A percentile compares a stretch with the other conserved stretches of the same genome.
Conservation (phyloP, 1,140 invertebrate genomes). For the Pseudomyrmex sp. region DNA sequence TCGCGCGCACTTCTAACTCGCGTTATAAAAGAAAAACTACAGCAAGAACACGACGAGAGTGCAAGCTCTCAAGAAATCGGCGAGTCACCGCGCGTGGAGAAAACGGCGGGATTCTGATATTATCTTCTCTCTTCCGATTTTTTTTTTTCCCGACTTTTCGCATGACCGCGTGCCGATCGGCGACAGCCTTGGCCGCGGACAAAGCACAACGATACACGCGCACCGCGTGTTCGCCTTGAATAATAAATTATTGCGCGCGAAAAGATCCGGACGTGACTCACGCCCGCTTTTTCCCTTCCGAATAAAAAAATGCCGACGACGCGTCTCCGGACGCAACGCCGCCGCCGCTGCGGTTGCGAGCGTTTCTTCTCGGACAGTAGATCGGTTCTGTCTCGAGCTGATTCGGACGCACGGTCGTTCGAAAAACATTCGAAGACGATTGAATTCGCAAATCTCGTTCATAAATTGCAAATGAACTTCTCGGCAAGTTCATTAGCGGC, state of each 20-base stretch:
- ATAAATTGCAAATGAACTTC: neutral
- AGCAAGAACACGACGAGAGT: neutral
- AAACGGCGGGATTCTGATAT: neutral
- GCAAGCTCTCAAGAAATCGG: neutral
- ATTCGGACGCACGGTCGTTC: neutral
- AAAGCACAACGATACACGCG: constrained; percentile 28
- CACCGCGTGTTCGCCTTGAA: constrained; percentile 36
- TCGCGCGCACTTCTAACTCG: neutral
- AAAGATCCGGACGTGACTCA: constrained; percentile 50
- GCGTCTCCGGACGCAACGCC: neutral
- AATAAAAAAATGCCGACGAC: constrained; percentile 3
- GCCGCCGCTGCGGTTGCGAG: too few relatives aligned
- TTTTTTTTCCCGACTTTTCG: too few relatives aligned
- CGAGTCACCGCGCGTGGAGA: constrained; percentile 2
- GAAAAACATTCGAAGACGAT: neutral
- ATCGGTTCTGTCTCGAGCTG: too few relatives aligned
- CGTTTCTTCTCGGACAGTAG: neutral
- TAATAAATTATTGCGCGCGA: constrained; percentile 48
- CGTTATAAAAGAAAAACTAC: neutral
- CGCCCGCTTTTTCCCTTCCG: constrained; percentile 5
- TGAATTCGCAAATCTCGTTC: neutral
- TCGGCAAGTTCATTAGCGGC: neutral
- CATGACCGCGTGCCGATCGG: neutral
- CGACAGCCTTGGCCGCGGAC: constrained; percentile 46
- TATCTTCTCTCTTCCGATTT: too few relatives aligned